Conservation (phyloP, 1,140 invertebrate genomes). For the Papilio helenus region DNA sequence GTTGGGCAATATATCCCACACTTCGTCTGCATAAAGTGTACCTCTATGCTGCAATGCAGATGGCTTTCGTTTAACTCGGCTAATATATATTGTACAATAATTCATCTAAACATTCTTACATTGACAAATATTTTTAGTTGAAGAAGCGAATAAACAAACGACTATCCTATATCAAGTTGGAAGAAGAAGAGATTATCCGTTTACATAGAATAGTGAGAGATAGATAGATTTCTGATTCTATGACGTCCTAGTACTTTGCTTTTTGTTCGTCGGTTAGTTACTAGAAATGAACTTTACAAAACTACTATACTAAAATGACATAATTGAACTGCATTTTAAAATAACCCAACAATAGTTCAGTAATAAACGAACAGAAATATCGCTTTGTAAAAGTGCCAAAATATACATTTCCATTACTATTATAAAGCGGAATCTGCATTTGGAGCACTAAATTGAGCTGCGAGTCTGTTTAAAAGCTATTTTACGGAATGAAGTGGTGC, state of each 20-base stretch:
- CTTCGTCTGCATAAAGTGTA: background rate
- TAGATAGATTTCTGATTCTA: too few species aligned
- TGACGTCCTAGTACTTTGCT: background rate
- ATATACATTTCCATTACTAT: slow-evolving; percentile 24
- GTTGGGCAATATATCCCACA: slow-evolving; percentile 5
- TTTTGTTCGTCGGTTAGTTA: too few species aligned
- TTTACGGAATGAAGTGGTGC: slow-evolving; percentile 29
- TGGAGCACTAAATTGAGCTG: slow-evolving; percentile 26
- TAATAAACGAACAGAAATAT: background rate
- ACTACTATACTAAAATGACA: background rate
- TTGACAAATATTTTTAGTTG: background rate
- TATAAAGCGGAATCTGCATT: slow-evolving; percentile 28
- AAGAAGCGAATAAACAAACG: too few species aligned
- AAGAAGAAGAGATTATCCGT: too few species aligned
- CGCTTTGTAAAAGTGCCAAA: slow-evolving; percentile 15
- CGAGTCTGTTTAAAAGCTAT: slow-evolving; percentile 35
- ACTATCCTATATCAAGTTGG: too few species aligned
- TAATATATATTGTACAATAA: background rate
- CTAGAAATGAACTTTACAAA: too few species aligned
- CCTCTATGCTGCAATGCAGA: slow-evolving; percentile 7
- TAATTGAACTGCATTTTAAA: background rate
- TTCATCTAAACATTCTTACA: background rate
- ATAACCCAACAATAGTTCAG: slow-evolving; percentile 1
- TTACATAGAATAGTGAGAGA: too few species aligned
- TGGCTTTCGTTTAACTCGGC: background rate